Evolutionary conservation across 1,140 invertebrate species (phyloP).

Genomic region (Latrodectus geometricus): DNA sequence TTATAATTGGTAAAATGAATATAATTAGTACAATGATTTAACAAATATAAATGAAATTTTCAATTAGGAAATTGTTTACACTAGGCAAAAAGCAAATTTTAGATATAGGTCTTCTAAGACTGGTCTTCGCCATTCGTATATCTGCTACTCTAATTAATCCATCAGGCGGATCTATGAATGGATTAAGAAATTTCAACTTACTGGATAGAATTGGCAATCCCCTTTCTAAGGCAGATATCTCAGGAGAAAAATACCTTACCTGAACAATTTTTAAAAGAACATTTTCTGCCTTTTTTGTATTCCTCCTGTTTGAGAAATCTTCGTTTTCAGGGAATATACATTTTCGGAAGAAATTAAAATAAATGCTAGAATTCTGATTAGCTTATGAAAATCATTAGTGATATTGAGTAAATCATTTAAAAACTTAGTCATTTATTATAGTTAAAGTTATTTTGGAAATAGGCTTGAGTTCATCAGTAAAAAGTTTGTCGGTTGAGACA

Average conservation of each 20-base stretch:
- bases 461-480: background rate
- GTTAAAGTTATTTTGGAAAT: background rate
- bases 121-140: too few relatives aligned
- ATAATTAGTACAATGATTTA: too few relatives aligned
- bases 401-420: background rate
- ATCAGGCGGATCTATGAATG: conserved; percentile 66
- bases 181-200: conserved; percentile 59
- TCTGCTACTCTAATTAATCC: conserved; percentile 68
- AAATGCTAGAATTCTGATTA: background rate
- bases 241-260: background rate
- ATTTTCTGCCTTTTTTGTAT: background rate
- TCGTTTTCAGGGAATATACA: background rate
- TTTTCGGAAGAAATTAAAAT: background rate
- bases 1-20: too few relatives aligned
- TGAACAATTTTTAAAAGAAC: background rate
- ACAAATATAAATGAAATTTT: too few relatives aligned
- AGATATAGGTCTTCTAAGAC: too few relatives aligned
- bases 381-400: background rate
- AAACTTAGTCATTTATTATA: background rate
- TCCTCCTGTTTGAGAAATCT: background rate
- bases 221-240: background rate
- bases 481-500: background rate
- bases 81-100: too few relatives aligned
- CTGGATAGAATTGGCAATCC: background rate
- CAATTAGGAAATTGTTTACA: too few relatives aligned